A percentile compares a stretch with the other conserved stretches of the same genome.
Conservation (phyloP, 2,888 invertebrate genomes). For the Lysandra coridon region DNA sequence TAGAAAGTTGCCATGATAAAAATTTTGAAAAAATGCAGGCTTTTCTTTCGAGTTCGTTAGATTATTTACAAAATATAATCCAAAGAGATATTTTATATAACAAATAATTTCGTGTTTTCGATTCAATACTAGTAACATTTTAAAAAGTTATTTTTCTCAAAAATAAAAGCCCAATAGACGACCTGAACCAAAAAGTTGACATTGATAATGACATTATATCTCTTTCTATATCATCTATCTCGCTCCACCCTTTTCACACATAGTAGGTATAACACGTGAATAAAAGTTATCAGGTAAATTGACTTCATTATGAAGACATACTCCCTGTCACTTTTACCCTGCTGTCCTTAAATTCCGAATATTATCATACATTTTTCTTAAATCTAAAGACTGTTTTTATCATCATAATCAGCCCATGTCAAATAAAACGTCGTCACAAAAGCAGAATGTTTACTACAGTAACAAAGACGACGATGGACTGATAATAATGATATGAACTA, state of each 20-base stretch:
- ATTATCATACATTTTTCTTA: neutral
- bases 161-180: neutral
- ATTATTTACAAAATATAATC: neutral
- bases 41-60: neutral
- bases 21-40: too few relatives aligned
- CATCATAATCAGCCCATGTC: neutral
- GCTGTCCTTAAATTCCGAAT: neutral
- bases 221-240: neutral
- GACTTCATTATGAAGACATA: neutral
- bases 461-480: neutral
- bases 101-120: neutral
- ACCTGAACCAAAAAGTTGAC: neutral
- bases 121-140: neutral
- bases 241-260: neutral
- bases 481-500: neutral
- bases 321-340: neutral
- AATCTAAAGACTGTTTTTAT: neutral
- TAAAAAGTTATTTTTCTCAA: neutral
- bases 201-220: neutral
- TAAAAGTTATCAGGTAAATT: neutral
- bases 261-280: neutral
- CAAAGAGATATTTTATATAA: neutral
- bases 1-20: too few relatives aligned
- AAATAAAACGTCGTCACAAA: neutral
- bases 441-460: neutral